Evolutionary conservation across 2,888 invertebrate species (phyloP).

Genomic region (Epinotia nisella): DNA sequence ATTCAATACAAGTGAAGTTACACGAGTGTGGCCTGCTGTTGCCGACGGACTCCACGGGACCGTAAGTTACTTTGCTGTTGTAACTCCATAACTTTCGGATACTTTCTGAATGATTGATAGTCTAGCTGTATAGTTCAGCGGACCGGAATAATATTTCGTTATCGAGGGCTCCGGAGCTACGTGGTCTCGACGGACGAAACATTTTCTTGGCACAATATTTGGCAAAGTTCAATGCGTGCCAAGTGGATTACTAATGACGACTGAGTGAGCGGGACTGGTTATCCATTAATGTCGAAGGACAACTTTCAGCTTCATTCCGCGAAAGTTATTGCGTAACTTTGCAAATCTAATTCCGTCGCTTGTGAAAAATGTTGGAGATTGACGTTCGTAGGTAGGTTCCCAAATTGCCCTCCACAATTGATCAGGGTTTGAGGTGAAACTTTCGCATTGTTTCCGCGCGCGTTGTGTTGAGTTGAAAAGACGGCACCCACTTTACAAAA

Average conservation of each 20-base stretch:
- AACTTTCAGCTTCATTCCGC: slow-evolving; percentile 30
- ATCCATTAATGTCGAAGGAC: slow-evolving; percentile 15
- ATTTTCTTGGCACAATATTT: slow-evolving; percentile 46
- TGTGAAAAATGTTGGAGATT: slow-evolving; percentile 38
- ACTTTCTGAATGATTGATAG: slow-evolving; percentile 51
- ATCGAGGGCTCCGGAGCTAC: slow-evolving; percentile 34
- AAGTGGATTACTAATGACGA: slow-evolving; percentile 49
- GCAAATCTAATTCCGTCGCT: slow-evolving; percentile 48
- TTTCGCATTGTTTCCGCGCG: slow-evolving; percentile 58
- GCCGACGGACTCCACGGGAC: slow-evolving; percentile 46
- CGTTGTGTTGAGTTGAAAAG: slow-evolving; percentile 62
- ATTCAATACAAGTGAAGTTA: slow-evolving; percentile 60
- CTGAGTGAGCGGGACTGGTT: slow-evolving; percentile 17
- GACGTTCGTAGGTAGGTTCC: slow-evolving; percentile 44
- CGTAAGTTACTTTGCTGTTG: slow-evolving; percentile 56
- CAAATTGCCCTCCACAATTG: slow-evolving; percentile 48
- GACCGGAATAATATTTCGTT: slow-evolving; percentile 40
- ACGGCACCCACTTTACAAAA: slow-evolving; percentile 58
- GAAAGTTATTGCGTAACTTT: slow-evolving; percentile 53
- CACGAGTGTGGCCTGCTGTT: slow-evolving; percentile 54
- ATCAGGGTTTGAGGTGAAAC: slow-evolving; percentile 49
- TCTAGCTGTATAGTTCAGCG: slow-evolving; percentile 47
- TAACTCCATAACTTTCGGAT: slow-evolving; percentile 49
- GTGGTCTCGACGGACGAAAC: slow-evolving; percentile 43
- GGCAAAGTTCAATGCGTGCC: slow-evolving; percentile 44